Evolutionary conservation across 2,113 vertebrate species (phyloP).

Genomic region (Blennius ocellaris): DNA sequence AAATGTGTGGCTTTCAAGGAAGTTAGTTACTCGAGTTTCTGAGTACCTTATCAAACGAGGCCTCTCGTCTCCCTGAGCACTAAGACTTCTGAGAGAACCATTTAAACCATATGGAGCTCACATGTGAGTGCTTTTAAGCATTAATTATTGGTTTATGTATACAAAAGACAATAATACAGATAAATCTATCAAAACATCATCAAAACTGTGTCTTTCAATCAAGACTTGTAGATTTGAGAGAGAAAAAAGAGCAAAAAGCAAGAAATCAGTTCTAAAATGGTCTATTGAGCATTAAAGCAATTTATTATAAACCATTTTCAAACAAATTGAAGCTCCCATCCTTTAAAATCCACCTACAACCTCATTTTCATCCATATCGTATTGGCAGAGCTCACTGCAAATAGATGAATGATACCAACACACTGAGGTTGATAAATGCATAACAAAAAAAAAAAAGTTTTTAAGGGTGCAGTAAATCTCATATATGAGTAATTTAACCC

Average conservation of each 20-base stretch:
- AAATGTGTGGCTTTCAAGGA: slow-evolving; percentile 32
- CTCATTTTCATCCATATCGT: background rate
- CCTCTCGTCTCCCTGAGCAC: background rate
- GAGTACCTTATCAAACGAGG: slow-evolving; percentile 15
- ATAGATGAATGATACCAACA: background rate
- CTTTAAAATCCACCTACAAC: background rate
- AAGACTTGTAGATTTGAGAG: too few species aligned
- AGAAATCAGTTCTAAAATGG: background rate
- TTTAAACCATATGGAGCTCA: too few species aligned
- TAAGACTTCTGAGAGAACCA: too few species aligned
- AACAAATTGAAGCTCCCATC: background rate
- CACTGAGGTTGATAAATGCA: background rate
- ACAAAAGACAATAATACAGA: too few species aligned
- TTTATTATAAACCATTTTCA: too few species aligned
- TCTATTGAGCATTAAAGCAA: too few species aligned
- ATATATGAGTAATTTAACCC: slow-evolving; percentile 5
- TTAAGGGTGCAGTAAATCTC: background rate
- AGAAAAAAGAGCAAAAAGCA: background rate
- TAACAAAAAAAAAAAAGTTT: background rate
- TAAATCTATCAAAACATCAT: too few species aligned
- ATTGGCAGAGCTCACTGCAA: background rate
- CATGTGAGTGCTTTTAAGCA: too few species aligned
- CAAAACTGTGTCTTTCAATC: too few species aligned
- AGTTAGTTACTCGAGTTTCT: slow-evolving; percentile 15
- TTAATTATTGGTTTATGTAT: too few species aligned